Percentiles rank a stretch among this genome's conserved stretches.
phyloP scores from a whole-genome alignment of 2,888 invertebrate species.

The Lacanobia oleracea region DNA sequence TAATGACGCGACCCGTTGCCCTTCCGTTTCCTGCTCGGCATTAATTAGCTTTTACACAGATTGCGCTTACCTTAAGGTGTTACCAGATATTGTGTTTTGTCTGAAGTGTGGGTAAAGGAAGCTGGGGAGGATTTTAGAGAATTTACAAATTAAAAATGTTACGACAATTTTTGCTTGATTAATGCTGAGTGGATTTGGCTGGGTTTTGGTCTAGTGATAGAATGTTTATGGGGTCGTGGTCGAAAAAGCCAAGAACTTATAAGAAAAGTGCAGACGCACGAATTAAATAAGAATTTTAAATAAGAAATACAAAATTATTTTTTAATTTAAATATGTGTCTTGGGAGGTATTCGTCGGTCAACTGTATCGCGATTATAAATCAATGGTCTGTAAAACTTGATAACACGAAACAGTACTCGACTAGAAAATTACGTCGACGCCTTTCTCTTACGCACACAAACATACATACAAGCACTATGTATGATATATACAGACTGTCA shows the following conservation, averaged over 20 bases:
- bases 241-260: not conserved
- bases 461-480: slow-evolving; percentile 34
- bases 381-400: slow-evolving; percentile 62
- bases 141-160: slow-evolving; percentile 13
- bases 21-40: slow-evolving; percentile 86
- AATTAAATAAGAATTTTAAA: not conserved
- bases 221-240: not conserved
- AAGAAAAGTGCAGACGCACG: not conserved
- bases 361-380: slow-evolving; percentile 52
- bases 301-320: not conserved
- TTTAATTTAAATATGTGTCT: not conserved
- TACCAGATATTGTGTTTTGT: slow-evolving; percentile 54
- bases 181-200: not conserved
- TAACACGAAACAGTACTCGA: slow-evolving; percentile 49
- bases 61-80: slow-evolving; percentile 62
- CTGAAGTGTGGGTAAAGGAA: slow-evolving; percentile 33
- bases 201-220: not conserved
- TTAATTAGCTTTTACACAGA: slow-evolving; percentile 80
- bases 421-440: slow-evolving; percentile 62
- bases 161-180: not conserved
- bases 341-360: not conserved
- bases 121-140: slow-evolving; percentile 1
- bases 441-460: slow-evolving; percentile 60
- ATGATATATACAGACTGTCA: slow-evolving; percentile 66
- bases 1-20: slow-evolving; percentile 85